Evolutionary conservation across 1,140 invertebrate species (phyloP).

Genomic region (Orchesella cincta): DNA sequence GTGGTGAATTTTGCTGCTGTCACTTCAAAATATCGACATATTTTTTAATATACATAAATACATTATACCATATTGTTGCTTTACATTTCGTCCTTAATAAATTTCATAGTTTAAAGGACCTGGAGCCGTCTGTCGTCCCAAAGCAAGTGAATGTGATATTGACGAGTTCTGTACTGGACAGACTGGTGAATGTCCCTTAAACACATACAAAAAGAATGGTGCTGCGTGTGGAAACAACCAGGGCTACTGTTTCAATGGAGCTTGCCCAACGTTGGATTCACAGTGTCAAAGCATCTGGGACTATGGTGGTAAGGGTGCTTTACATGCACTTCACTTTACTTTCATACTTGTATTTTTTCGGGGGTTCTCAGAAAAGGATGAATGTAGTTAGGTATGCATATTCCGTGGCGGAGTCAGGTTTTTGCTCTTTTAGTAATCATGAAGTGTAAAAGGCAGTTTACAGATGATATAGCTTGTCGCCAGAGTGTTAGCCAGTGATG

Average conservation of each 20-base stretch:
- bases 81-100: background rate
- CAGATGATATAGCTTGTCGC: too few species aligned
- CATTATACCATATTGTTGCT: background rate
- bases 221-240: conserved; percentile 68
- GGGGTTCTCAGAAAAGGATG: too few species aligned
- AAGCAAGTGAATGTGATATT: conserved; percentile 89
- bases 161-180: conserved; percentile 86
- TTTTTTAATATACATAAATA: background rate
- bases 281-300: conserved; percentile 94
- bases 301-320: conserved; percentile 58
- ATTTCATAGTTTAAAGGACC: conserved; percentile 53
- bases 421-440: too few species aligned
- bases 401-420: too few species aligned
- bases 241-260: conserved; percentile 83
- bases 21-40: background rate
- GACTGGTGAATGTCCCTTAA: conserved; percentile 78
- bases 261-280: conserved; percentile 80
- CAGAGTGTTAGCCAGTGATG: background rate
- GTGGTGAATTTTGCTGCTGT: background rate
- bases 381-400: too few species aligned
- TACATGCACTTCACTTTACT: background rate
- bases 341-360: too few species aligned
- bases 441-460: too few species aligned
- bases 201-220: conserved; percentile 89
- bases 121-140: conserved; percentile 77